These are phyloP conservation scores for Capreolus pygargus DNA, from an alignment of 2,113 vertebrate genomes.

Conservation along the genomic window DNA sequence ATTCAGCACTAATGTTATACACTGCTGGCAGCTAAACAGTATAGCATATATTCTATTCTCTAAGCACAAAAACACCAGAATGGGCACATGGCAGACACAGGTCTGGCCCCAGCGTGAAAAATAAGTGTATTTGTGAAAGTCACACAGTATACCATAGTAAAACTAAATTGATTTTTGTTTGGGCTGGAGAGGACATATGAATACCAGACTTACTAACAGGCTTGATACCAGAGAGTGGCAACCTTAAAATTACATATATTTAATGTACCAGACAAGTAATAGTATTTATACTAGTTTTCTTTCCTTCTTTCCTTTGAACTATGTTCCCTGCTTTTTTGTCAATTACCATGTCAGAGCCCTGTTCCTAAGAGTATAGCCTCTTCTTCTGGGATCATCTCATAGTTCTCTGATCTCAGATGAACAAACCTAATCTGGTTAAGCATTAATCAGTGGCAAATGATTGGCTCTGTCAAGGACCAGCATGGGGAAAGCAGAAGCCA, in stretches of 20 bases:
- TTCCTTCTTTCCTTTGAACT: neutral
- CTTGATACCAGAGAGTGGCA: neutral
- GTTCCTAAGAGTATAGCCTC: neutral
- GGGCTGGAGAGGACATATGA: neutral
- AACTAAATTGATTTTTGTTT: neutral
- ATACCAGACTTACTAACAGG: neutral
- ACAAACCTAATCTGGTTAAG: neutral
- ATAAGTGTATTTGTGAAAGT: neutral
- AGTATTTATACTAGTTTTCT: neutral
- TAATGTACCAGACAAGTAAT: neutral
- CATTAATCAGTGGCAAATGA: neutral
- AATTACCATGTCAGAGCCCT: neutral
- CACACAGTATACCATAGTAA: neutral
- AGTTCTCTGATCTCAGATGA: neutral
- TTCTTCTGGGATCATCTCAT: neutral
- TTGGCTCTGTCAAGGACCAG: neutral
- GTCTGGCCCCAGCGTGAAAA: neutral
- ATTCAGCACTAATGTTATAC: neutral
- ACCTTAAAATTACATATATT: neutral
- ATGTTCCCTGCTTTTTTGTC: neutral
- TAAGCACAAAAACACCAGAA: neutral
- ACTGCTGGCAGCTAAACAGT: neutral
- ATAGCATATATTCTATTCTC: neutral
- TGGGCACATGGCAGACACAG: neutral
- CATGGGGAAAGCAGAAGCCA: neutral